These are phyloP conservation scores for Zosterops borbonicus DNA, from an alignment of 2,113 vertebrate species.

Conservation along the genomic window DNA sequence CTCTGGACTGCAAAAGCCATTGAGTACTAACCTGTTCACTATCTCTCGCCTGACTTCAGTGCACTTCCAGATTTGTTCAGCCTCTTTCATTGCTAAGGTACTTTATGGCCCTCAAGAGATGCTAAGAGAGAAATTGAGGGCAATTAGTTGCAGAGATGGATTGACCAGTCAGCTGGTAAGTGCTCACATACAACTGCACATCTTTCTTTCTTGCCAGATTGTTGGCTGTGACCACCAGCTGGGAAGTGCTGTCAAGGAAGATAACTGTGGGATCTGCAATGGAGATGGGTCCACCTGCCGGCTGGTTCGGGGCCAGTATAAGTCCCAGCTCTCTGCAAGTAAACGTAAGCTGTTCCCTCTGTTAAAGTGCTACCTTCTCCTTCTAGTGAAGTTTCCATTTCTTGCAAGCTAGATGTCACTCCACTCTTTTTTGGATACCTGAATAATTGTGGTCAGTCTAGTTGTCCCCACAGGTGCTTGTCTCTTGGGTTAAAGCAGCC, in stretches of 20 bases:
- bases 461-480: not conserved
- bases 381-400: not conserved
- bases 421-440: not conserved
- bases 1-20: constrained; percentile 24
- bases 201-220: constrained; percentile 82
- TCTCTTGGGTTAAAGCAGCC: not conserved
- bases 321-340: constrained; percentile 88
- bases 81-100: not conserved
- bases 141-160: constrained; percentile 1
- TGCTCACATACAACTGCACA: constrained; percentile 39
- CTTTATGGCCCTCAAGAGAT: constrained; percentile 19
- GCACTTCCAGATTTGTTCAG: not conserved
- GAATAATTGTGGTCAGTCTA: not conserved
- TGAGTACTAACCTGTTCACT: not conserved
- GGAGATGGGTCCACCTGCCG: constrained; percentile 95
- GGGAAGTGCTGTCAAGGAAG: constrained; percentile 90
- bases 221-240: constrained; percentile 95
- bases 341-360: constrained; percentile 81
- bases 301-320: constrained; percentile 92
- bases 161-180: not conserved
- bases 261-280: constrained; percentile 94
- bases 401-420: not conserved
- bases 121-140: not conserved
- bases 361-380: not conserved
- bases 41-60: not conserved